Evolutionary conservation across 1,140 invertebrate genomes (phyloP).

Genomic region (Bombus cullumanus): DNA sequence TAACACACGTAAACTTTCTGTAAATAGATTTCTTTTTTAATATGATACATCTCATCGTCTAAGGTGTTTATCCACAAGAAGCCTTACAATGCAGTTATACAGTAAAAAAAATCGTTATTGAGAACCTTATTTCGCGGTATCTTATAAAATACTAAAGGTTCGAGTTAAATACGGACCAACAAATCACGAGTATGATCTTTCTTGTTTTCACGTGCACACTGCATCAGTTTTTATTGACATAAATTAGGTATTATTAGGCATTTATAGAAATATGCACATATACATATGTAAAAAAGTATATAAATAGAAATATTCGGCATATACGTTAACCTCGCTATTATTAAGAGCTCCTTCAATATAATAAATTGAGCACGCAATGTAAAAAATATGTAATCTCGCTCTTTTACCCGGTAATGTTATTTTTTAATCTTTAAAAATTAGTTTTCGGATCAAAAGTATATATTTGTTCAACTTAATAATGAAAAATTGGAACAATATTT

Average conservation of each 20-base stretch:
- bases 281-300: conserved; percentile 45
- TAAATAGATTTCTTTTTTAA: conserved; percentile 57
- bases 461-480: conserved; percentile 1
- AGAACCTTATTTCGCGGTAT: conserved; percentile 6
- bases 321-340: conserved; percentile 1
- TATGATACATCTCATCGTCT: not conserved
- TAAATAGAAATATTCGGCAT: conserved; percentile 13
- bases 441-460: not conserved
- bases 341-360: not conserved
- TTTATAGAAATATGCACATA: conserved; percentile 61
- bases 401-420: not conserved
- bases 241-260: conserved; percentile 60
- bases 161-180: conserved; percentile 29
- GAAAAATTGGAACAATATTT: not conserved
- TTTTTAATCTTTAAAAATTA: not conserved
- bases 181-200: conserved; percentile 16
- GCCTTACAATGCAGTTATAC: not conserved
- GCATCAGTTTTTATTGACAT: conserved; percentile 43
- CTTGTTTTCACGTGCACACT: conserved; percentile 36
- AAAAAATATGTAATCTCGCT: not conserved
- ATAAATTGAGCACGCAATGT: not conserved
- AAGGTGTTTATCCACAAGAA: conserved; percentile 14
- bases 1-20: conserved; percentile 42
- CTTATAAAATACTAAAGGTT: not conserved
- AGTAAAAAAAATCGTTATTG: not conserved